Base-by-base conservation (phyloP, 2,113 vertebrate genomes). In the Barnardius zonarius region DNA sequence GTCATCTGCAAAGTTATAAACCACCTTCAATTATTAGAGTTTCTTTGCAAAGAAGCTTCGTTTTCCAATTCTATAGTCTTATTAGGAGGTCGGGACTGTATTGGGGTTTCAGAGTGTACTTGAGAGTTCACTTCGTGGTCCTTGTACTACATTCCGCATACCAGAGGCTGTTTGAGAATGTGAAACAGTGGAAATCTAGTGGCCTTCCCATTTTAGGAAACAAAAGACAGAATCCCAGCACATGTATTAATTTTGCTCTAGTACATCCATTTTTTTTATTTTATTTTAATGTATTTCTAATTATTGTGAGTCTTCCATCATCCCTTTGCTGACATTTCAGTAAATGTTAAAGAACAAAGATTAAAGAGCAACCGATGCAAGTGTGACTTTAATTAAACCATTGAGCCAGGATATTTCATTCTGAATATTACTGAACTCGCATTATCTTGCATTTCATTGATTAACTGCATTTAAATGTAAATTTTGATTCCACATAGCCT, bases 301-400 rank as follows among this genome's bases (percentile, higher is more conserved):
- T 85, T 86, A n/a, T 43, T 75, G 55, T 67, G 43, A 86, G 11
- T 49, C 57, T 87, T 91, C 12, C 25, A 5, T 92, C 72, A 70
- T 88, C 33, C 19, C 77, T 74, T 67, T 62, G 23, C 55, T 93
- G 74, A 66, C 30, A 67, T 86, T 90, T 95, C 61, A 72, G 83
- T 57, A 92, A 90, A 93, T 70, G 37, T 62, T 83, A 18, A 6
- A 82, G 75, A 90, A 52, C 28, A 70, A 79, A 66, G 48, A 94
- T 83, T 87, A 83, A 90, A 90, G 51, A 17, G 7, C 43, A 86
- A 48, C 49, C 55, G 75, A 18, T 83, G 33, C 49, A 84, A 93
- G 70, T 89, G 33, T 86, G 69, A 78, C 46, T 95, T 96, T 79
- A 92, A 95, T 96, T 90, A 88, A 73, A 82, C 46, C 44, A 39